Conservation (phyloP, 2,888 invertebrate genomes). For the Agrotis ipsilon region DNA sequence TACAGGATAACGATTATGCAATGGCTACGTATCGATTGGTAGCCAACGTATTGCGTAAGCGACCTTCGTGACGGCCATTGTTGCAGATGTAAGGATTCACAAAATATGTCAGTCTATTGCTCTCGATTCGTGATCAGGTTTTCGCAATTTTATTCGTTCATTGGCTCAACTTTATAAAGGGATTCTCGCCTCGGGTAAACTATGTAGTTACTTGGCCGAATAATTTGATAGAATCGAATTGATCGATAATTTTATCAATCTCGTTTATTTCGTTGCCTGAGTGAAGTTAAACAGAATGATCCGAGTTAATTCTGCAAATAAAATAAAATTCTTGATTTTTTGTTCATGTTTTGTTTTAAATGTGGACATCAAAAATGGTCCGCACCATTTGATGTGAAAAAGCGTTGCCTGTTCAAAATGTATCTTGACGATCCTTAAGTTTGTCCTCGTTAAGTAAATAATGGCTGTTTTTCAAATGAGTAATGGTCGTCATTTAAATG, state of each 20-base stretch:
- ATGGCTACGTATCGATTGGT: constrained; percentile 79
- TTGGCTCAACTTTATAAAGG: constrained; percentile 12
- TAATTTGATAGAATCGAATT: constrained; percentile 18
- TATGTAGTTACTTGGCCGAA: constrained; percentile 11
- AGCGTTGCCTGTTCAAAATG: constrained; percentile 41
- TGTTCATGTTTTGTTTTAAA: constrained; percentile 19
- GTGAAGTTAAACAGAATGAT: not conserved
- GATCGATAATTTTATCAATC: constrained; percentile 21
- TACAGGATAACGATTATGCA: constrained; percentile 78
- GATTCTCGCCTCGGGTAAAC: constrained; percentile 11
- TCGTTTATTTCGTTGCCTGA: not conserved
- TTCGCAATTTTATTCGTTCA: constrained; percentile 12
- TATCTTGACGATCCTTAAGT: constrained; percentile 41
- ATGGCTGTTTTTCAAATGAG: constrained; percentile 29
- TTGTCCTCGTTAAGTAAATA: constrained; percentile 29
- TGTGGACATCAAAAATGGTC: not conserved
- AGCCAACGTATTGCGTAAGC: constrained; percentile 78
- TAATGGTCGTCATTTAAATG: constrained; percentile 36
- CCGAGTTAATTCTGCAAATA: not conserved
- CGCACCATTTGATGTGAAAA: constrained; percentile 14
- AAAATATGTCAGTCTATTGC: constrained; percentile 66
- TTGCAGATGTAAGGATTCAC: constrained; percentile 85
- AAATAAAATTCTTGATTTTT: not conserved
- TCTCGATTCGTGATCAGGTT: constrained; percentile 41
- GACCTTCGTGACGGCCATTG: constrained; percentile 71